Evolutionary conservation across 1,140 invertebrate species (phyloP).

Genomic region (Elysia chlorotica): DNA sequence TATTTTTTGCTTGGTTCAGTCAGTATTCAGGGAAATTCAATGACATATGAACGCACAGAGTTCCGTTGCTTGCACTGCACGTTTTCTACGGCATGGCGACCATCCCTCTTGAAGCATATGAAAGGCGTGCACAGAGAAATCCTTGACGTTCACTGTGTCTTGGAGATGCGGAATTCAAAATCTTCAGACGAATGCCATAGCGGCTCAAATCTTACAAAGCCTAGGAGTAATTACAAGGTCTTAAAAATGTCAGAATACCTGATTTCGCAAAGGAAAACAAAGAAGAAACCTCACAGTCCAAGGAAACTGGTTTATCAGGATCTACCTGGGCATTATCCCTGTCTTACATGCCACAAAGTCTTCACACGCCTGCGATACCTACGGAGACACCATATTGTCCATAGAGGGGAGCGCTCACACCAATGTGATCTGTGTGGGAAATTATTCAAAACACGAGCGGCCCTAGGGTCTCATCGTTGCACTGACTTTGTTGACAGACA

Average conservation of each 20-base stretch:
- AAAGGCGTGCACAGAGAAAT: slow-evolving; percentile 36
- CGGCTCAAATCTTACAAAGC: neutral
- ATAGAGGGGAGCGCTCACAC: slow-evolving; percentile 42
- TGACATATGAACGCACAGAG: slow-evolving; percentile 30
- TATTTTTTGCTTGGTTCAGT: slow-evolving; percentile 41
- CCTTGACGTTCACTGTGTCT: slow-evolving; percentile 30
- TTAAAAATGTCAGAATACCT: slow-evolving; percentile 46
- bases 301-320: slow-evolving; percentile 50
- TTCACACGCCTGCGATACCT: slow-evolving; percentile 52
- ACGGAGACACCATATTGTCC: slow-evolving; percentile 43
- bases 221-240: slow-evolving; percentile 23
- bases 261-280: slow-evolving; percentile 15
- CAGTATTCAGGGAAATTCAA: slow-evolving; percentile 23
- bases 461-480: slow-evolving; percentile 43
- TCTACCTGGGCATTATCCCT: slow-evolving; percentile 44
- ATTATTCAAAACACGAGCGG: slow-evolving; percentile 48
- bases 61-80: slow-evolving; percentile 52
- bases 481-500: too few relatives aligned
- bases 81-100: slow-evolving; percentile 39
- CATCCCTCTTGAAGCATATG: slow-evolving; percentile 45
- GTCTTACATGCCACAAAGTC: slow-evolving; percentile 49
- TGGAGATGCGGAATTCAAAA: slow-evolving; percentile 29
- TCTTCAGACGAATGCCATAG: too few relatives aligned
- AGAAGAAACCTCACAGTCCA: slow-evolving; percentile 2
- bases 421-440: slow-evolving; percentile 55